Evolutionary conservation across 2,888 invertebrate species (phyloP).

Genomic region (Nemapogon koenigi): DNA sequence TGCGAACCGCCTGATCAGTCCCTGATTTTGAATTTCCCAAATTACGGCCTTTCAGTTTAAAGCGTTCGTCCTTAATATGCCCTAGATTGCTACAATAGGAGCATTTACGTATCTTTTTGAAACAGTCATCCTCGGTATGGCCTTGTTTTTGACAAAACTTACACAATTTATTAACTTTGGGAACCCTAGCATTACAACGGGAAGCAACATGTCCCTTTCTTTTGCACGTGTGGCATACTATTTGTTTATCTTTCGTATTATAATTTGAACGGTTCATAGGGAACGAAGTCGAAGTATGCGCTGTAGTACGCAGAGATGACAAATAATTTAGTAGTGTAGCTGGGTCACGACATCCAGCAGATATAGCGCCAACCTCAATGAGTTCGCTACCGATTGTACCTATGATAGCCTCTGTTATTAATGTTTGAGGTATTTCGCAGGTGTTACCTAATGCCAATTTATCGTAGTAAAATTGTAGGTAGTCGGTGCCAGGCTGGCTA

Average conservation of each 20-base stretch:
- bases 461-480: neutral
- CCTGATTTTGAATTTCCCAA: neutral
- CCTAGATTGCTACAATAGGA: neutral
- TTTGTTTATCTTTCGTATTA: neutral
- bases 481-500: neutral
- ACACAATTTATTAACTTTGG: neutral
- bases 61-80: slow-evolving; percentile 1
- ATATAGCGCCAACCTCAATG: slow-evolving; percentile 11
- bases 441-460: neutral
- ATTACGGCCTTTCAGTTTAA: neutral
- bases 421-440: neutral
- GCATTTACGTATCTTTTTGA: neutral
- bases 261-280: neutral
- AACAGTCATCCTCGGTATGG: neutral
- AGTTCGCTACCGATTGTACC: slow-evolving; percentile 10
- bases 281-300: neutral
- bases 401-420: slow-evolving; percentile 10
- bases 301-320: neutral
- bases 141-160: neutral
- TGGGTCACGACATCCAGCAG: slow-evolving; percentile 10
- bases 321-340: neutral
- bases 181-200: neutral
- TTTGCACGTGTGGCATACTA: neutral
- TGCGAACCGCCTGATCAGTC: neutral
- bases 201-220: neutral